Base-by-base conservation (phyloP, 2,888 invertebrate genomes). In the Tinea semifulvella region DNA sequence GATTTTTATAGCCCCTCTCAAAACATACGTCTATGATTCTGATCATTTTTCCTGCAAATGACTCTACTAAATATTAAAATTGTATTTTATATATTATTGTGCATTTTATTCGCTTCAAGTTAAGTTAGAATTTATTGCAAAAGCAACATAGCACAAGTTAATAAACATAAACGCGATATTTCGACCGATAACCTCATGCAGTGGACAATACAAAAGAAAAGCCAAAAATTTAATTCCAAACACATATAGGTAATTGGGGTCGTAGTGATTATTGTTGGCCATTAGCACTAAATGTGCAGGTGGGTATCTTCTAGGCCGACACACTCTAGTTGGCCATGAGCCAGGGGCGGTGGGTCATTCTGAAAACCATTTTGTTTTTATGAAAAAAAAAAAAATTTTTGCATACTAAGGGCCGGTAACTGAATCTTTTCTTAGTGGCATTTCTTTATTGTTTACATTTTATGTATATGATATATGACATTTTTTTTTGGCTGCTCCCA, bases 231-330 rank as follows among this genome's bases (percentile, higher is more conserved):
- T 8, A 13, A 11, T 14, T 11, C 31, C 31, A 31, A 7, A 13
- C 13, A 13, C 6, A 31, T 31, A n/a, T n/a, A n/a, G 13, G 31
- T 11, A 31, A 13, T 3, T 13, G 13, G 31, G n/a, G 3, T 31
- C 31, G 13, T 31, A 13, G 31, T 31, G 31, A 31, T 31, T 31
- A 31, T 31, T 31, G 31, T 13, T 13, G 31, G 31, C 14, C 31
- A 31, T 31, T 31, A 31, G 31, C 31, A 14, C 13, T 31, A 31
- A 31, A 31, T 31, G 31, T 31, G 14, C 31, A 31, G 31, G 31
- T 31, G 31, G 13, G 31, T 31, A 31, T 31, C 31, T 14, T 14
- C 2, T 31, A 31, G 31, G 31, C 31, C 13, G 13, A 31, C 31
- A 31, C 31, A 31, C 31, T 31, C 31, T 4, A 31, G 11, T 31